A percentile compares a stretch with the other conserved stretches of the same genome.
These are phyloP conservation scores for Drosophila anomalata DNA, from an alignment of 2,888 invertebrate species.

Conservation along the genomic window DNA sequence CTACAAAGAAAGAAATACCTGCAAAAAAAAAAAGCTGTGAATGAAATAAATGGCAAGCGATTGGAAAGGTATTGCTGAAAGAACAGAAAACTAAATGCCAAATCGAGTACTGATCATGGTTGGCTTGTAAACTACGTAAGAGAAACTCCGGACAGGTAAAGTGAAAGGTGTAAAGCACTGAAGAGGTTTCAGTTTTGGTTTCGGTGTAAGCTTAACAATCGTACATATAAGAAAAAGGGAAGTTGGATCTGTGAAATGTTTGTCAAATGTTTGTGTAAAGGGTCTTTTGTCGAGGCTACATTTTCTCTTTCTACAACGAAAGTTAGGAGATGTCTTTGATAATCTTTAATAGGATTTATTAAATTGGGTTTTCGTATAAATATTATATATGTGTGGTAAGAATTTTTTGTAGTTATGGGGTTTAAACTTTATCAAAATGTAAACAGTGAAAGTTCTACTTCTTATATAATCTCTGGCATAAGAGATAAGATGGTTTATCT, in stretches of 20 bases:
- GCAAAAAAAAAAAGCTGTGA: constrained; percentile 21
- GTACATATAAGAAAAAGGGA: constrained; percentile 6
- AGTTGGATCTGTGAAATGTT: constrained; percentile 9
- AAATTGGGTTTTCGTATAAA: background rate
- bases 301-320: constrained; percentile 38
- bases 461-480: background rate
- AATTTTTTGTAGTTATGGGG: too few species aligned
- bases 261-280: constrained; percentile 21
- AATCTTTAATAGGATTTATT: background rate
- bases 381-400: too few species aligned
- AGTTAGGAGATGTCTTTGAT: background rate
- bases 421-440: too few species aligned
- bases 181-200: constrained; percentile 19
- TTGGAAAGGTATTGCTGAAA: constrained; percentile 7
- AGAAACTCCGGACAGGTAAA: constrained; percentile 35
- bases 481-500: background rate
- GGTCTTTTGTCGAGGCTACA: constrained; percentile 18
- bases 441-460: too few species aligned
- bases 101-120: constrained; percentile 35
- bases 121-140: constrained; percentile 13
- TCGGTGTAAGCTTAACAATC: constrained; percentile 25
- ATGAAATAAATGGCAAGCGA: constrained; percentile 12
- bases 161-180: constrained; percentile 41
- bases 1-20: constrained; percentile 1
- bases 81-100: constrained; percentile 30